Evolutionary conservation across 53 echinoderm and acorn worm species (phyloP), one percentile per base, ranked within the genome.

Genomic region (Echinarachnius parma): DNA sequence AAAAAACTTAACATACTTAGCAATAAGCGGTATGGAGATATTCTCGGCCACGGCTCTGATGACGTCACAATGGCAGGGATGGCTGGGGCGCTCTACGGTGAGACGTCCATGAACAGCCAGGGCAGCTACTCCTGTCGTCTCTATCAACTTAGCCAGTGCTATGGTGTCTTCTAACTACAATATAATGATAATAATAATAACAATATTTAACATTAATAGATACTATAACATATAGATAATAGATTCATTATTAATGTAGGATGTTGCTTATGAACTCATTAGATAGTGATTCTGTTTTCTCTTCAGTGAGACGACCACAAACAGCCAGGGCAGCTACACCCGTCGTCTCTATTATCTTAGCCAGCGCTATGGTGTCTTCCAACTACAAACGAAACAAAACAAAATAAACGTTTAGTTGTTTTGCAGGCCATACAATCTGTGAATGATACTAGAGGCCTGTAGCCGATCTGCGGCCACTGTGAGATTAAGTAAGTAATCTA

Each of bases 301-400:
- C 82, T 49, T 81, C 87, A 52, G 80, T 94, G 22, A 75, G 35
- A 21, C 94, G 68, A 29, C 94, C 94, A 48, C 90, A 90, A 20
- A 94, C 94, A 16, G 81, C 90, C 28, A 94, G 71, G 23, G 90
- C 90, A 48, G 84, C 78, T 35, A 94, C 90, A 59, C 94, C 94
- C 21, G 94, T 94, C 30, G 79, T 68, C 81, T 94, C 88, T 19
- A 94, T 94, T 58, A 87, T 74, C 39, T 39, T 84, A 21, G 79
- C 94, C 45, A 94, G 74, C 22, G 83, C 81, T 34, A 94, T 35
- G 55, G 81, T 94, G 56, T 90, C 94, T 46, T 94, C 94, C 75
- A 90, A 60, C 93, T 93, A 56, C 32, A n/a, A n/a, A n/a, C n/a
- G n/a, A n/a, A n/a, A n/a, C n/a, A n/a, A n/a, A n/a, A n/a, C n/a